A percentile compares a stretch with the other conserved stretches of the same genome.
phyloP scores from a whole-genome alignment of 2,113 vertebrate genomes.

The Leiothrix lutea region DNA sequence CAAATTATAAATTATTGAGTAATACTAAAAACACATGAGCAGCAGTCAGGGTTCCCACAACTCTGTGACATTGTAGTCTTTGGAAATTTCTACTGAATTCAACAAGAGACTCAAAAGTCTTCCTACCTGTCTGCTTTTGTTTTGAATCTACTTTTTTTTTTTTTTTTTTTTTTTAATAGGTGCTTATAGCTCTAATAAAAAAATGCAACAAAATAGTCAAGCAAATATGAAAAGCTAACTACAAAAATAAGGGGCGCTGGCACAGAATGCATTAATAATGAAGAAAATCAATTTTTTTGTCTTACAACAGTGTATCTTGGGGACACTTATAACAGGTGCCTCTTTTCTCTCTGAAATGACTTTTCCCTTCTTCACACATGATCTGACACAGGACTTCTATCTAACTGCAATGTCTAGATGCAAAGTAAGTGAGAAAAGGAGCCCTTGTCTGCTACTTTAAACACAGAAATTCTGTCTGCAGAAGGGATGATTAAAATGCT shows the following conservation, averaged over 20 bases:
- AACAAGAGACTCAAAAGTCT: background rate
- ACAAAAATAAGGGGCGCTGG: background rate
- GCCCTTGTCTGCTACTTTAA: background rate
- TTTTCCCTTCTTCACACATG: background rate
- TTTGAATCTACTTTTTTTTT: no score
- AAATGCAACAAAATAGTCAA: background rate
- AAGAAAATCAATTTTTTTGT: background rate
- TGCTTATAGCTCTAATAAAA: background rate
- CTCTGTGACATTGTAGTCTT: background rate
- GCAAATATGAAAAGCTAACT: background rate
- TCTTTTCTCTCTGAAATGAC: background rate
- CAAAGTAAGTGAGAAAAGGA: conserved; percentile 12
- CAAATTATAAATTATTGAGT: conserved; percentile 11
- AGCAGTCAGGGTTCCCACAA: background rate
- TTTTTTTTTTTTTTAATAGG: background rate
- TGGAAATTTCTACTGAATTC: background rate
- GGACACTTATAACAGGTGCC: background rate
- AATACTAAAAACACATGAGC: background rate
- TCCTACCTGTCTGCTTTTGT: background rate
- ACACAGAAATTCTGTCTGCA: background rate
- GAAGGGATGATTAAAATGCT: conserved; percentile 30
- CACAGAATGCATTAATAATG: background rate
- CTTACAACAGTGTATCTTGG: background rate
- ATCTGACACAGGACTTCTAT: background rate
- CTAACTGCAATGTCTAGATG: background rate